Percentiles rank a stretch among this genome's conserved stretches.
phyloP scores from a whole-genome alignment of 2,888 invertebrate species.

The Drosophila kanekoi region DNA sequence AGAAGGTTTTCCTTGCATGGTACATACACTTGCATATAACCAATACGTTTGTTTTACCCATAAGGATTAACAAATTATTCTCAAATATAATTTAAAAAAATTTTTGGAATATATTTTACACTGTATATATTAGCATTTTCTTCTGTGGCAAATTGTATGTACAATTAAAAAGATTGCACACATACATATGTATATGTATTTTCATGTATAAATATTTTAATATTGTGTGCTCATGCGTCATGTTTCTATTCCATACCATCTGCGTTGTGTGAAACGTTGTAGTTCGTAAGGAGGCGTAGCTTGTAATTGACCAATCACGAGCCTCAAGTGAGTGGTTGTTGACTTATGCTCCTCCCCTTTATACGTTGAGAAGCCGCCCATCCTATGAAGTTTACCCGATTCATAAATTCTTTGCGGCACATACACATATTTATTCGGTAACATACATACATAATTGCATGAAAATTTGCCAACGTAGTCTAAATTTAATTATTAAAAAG shows the following conservation, averaged over 20 bases:
- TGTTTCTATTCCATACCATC: conserved; percentile 32
- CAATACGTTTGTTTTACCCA: too few species aligned
- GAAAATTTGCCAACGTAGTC: too few species aligned
- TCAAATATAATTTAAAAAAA: too few species aligned
- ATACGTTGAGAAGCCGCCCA: not conserved
- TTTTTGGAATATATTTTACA: not conserved
- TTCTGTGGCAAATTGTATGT: conserved; percentile 7
- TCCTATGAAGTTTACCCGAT: not conserved
- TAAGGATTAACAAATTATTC: too few species aligned
- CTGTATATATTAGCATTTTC: not conserved
- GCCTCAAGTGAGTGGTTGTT: not conserved
- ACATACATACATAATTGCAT: too few species aligned
- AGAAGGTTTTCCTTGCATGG: too few species aligned
- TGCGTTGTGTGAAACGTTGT: conserved; percentile 9
- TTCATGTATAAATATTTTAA: not conserved
- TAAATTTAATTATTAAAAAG: too few species aligned
- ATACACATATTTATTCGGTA: too few species aligned
- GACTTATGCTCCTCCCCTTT: conserved; percentile 19
- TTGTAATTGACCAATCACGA: conserved; percentile 19
- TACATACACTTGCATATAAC: too few species aligned
- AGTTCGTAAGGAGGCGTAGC: conserved; percentile 18
- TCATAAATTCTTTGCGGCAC: too few species aligned
- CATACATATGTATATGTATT: not conserved
- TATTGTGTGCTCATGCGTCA: conserved; percentile 22
- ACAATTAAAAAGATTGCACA: conserved; percentile 1